phyloP scores from a whole-genome alignment of 2,888 invertebrate species.

The Bombylius discolor region DNA sequence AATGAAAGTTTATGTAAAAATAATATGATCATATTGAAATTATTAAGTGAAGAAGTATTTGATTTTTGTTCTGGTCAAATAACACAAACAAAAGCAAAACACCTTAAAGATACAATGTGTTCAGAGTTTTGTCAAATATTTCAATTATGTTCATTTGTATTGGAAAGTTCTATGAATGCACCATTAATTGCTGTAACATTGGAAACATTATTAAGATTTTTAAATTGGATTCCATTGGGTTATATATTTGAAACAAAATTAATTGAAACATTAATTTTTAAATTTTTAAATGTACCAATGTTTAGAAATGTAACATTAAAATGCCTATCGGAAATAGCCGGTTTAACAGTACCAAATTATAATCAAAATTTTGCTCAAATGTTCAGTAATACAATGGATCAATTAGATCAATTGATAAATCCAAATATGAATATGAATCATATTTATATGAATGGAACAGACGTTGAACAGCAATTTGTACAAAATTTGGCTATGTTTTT shows the following conservation, averaged over 20 bases:
- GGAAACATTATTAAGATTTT: conserved; percentile 88
- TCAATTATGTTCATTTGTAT: conserved; percentile 92
- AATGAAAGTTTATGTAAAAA: conserved; percentile 99
- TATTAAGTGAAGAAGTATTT: conserved; percentile 97
- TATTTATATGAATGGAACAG: conserved; percentile 85
- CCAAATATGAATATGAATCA: conserved; percentile 82
- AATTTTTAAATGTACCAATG: conserved; percentile 94
- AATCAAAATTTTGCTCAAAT: conserved; percentile 84
- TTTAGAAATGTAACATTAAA: conserved; percentile 97
- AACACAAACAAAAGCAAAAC: conserved; percentile 97
- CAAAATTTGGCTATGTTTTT: conserved; percentile 96
- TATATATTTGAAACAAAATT: conserved; percentile 99
- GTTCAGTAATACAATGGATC: conserved; percentile 84
- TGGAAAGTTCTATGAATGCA: conserved; percentile 96
- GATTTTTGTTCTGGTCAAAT: conserved; percentile 97
- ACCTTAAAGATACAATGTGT: conserved; percentile 99
- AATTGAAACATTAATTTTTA: conserved; percentile 84
- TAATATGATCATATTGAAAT: conserved; percentile 96
- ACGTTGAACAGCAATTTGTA: conserved; percentile 97
- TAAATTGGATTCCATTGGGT: conserved; percentile 99
- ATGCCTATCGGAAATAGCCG: conserved; percentile 96
- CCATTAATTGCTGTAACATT: conserved; percentile 90
- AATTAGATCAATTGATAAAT: conserved; percentile 85
- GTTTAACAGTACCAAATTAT: conserved; percentile 78
- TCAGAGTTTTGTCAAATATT: conserved; percentile 98